These are phyloP conservation scores for Bacillus rossius DNA, from an alignment of 1,140 invertebrate species.

Conservation along the genomic window DNA sequence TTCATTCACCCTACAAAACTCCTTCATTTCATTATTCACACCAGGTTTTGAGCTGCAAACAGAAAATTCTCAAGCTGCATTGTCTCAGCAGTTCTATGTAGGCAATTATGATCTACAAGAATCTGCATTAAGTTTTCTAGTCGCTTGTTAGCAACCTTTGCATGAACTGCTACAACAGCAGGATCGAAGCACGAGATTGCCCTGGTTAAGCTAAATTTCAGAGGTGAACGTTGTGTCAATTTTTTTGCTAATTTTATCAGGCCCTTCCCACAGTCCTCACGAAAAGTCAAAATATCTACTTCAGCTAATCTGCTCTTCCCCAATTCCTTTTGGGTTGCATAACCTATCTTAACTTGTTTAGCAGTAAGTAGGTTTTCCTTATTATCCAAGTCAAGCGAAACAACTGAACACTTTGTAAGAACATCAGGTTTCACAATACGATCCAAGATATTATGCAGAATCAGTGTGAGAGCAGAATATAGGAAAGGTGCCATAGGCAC, in stretches of 20 bases:
- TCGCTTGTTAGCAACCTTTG: background rate
- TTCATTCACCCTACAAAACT: slow-evolving; percentile 12
- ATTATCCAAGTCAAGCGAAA: background rate
- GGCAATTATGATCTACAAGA: slow-evolving; percentile 10
- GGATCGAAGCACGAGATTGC: slow-evolving; percentile 17
- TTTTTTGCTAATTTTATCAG: slow-evolving; percentile 14
- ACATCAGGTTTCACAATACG: background rate
- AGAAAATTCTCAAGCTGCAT: slow-evolving; percentile 8
- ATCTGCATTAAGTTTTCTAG: slow-evolving; percentile 12
- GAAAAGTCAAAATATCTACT: background rate
- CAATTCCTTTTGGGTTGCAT: too few relatives aligned
- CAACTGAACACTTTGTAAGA: background rate
- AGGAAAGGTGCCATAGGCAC: too few relatives aligned
- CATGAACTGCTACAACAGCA: too few relatives aligned
- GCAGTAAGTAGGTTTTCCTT: too few relatives aligned
- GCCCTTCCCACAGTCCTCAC: slow-evolving; percentile 3
- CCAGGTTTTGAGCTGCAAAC: slow-evolving; percentile 7
- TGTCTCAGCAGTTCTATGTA: slow-evolving; percentile 16
- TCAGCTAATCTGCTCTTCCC: too few relatives aligned
- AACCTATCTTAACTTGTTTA: too few relatives aligned
- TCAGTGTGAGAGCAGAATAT: too few relatives aligned
- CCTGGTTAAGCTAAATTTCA: slow-evolving; percentile 18
- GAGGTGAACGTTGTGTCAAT: slow-evolving; percentile 17
- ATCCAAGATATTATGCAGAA: too few relatives aligned
- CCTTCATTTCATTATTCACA: slow-evolving; percentile 6